Conservation (phyloP, 2,888 invertebrate species). For the Boloria selene region DNA sequence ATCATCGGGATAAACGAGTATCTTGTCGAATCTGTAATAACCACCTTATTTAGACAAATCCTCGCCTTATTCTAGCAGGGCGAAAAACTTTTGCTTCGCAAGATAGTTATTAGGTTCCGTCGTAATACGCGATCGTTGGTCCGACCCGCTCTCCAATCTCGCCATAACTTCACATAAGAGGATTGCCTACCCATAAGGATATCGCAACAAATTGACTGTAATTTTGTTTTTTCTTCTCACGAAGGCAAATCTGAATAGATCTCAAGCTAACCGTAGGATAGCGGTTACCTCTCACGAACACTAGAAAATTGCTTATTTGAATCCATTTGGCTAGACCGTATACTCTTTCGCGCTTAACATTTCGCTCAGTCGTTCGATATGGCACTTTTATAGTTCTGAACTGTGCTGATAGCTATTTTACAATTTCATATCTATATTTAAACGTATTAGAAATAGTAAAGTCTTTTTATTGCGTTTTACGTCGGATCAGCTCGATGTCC, state of each 20-base stretch:
- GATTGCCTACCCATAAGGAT: constrained; percentile 75
- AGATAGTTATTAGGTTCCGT: constrained; percentile 65
- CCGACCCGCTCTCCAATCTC: constrained; percentile 49
- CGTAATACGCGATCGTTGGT: constrained; percentile 52
- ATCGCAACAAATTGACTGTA: constrained; percentile 76
- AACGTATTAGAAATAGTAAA: constrained; percentile 10
- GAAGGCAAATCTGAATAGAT: constrained; percentile 64
- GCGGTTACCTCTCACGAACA: constrained; percentile 65
- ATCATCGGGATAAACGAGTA: constrained; percentile 31
- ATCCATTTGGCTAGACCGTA: constrained; percentile 57
- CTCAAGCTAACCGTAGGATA: constrained; percentile 54
- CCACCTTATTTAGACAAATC: constrained; percentile 67
- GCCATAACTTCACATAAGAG: constrained; percentile 63
- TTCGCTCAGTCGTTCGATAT: constrained; percentile 44
- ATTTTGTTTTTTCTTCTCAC: constrained; percentile 78
- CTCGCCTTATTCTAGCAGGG: constrained; percentile 52
- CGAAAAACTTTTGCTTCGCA: constrained; percentile 66
- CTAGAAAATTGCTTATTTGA: constrained; percentile 71
- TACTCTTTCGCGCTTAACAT: constrained; percentile 46
- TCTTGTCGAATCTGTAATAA: constrained; percentile 53
- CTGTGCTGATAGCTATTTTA: constrained; percentile 26
- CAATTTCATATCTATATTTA: constrained; percentile 17
- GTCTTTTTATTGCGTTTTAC: background rate
- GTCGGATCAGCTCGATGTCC: too few species aligned
- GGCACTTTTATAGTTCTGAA: constrained; percentile 30